These are phyloP conservation scores for Eilema caniola DNA, from an alignment of 2,888 invertebrate species.

Conservation along the genomic window DNA sequence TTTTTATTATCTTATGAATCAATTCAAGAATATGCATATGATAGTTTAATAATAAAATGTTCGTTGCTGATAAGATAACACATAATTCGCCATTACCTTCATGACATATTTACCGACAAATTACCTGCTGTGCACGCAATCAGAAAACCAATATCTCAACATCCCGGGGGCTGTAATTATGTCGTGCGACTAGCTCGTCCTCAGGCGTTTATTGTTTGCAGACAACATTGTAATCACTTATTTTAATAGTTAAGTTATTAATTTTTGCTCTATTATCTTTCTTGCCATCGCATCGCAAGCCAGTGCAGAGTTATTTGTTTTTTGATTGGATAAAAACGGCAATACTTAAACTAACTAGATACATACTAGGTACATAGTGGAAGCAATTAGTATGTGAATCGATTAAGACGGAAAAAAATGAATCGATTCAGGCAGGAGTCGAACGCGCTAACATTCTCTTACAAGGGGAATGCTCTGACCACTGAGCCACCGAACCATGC, in stretches of 20 bases:
- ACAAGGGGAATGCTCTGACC: too few relatives aligned
- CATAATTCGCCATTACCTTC: slow-evolving; percentile 16
- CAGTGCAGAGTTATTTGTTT: slow-evolving; percentile 6
- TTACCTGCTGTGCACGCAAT: slow-evolving; percentile 42
- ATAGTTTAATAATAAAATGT: slow-evolving; percentile 2
- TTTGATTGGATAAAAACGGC: neutral
- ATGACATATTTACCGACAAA: slow-evolving; percentile 37
- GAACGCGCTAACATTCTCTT: too few relatives aligned
- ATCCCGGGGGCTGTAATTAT: slow-evolving; percentile 50
- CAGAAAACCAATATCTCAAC: slow-evolving; percentile 56
- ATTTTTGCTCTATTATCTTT: slow-evolving; percentile 22
- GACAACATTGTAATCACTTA: slow-evolving; percentile 23
- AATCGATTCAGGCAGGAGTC: too few relatives aligned
- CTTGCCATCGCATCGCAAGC: slow-evolving; percentile 8
- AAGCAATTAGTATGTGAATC: neutral
- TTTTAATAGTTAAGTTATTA: slow-evolving; percentile 35
- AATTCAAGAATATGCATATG: neutral
- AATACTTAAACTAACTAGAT: too few relatives aligned
- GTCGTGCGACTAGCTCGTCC: slow-evolving; percentile 34
- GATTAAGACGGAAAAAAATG: too few relatives aligned
- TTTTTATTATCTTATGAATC: too few relatives aligned
- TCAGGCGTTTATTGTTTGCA: slow-evolving; percentile 38
- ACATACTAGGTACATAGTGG: too few relatives aligned
- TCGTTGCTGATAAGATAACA: slow-evolving; percentile 16
- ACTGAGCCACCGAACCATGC: too few relatives aligned